These are phyloP conservation scores for Saxidomus purpurata DNA, from an alignment of 1,140 invertebrate genomes.

Conservation along the genomic window DNA sequence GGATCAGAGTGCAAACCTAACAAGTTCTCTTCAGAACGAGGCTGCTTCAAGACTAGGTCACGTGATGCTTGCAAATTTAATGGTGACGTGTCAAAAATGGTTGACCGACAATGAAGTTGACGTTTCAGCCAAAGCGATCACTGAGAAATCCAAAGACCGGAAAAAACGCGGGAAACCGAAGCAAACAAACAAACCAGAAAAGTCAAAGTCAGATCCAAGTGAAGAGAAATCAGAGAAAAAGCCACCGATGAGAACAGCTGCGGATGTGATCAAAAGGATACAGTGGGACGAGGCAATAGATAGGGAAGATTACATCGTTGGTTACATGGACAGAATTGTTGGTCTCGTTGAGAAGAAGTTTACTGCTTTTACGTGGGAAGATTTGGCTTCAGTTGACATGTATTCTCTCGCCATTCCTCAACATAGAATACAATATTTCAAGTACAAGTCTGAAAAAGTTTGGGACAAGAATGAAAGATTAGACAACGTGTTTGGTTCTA, in stretches of 20 bases:
- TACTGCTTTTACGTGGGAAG: conserved; percentile 87
- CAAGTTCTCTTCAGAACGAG: conserved; percentile 60
- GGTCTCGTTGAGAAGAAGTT: conserved; percentile 88
- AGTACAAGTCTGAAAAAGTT: conserved; percentile 87
- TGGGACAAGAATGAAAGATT: conserved; percentile 87
- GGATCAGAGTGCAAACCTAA: conserved; percentile 65
- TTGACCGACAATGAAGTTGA: conserved; percentile 67
- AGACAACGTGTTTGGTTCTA: conserved; percentile 83
- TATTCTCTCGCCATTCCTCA: conserved; percentile 87
- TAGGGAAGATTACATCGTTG: conserved; percentile 86
- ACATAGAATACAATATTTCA: conserved; percentile 88
- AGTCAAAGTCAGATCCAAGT: conserved; percentile 73
- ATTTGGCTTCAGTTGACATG: conserved; percentile 86
- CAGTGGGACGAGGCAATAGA: conserved; percentile 87
- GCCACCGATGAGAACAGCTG: conserved; percentile 87
- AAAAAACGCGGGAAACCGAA: conserved; percentile 50
- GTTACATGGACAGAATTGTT: conserved; percentile 88
- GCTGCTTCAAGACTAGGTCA: conserved; percentile 45
- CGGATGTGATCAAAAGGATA: conserved; percentile 88
- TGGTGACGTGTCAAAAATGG: conserved; percentile 68
- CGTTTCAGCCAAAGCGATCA: neutral
- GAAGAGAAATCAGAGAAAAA: conserved; percentile 70
- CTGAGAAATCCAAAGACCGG: neutral
- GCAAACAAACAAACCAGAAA: conserved; percentile 66
- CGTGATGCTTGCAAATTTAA: conserved; percentile 64